These are phyloP conservation scores for Temnothorax nylanderi DNA, from an alignment of 1,140 invertebrate genomes.

Conservation along the genomic window DNA sequence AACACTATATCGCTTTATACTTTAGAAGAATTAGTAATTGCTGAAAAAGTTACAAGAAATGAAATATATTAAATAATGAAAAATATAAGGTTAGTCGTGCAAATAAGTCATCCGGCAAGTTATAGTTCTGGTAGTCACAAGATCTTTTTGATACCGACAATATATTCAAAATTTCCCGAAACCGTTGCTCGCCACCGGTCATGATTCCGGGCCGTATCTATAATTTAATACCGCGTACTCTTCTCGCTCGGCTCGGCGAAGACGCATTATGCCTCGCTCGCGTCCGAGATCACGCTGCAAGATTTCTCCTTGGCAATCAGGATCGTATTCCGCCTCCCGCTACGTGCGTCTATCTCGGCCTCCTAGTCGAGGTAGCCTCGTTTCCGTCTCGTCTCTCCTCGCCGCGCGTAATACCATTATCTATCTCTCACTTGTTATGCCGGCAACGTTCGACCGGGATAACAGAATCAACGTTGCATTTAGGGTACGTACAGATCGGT, in stretches of 20 bases:
- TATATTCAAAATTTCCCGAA: constrained; percentile 7
- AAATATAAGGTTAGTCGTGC: background rate
- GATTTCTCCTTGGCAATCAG: constrained; percentile 76
- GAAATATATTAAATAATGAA: background rate
- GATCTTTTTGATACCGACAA: background rate
- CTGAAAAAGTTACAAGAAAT: background rate
- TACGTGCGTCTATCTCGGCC: constrained; percentile 64
- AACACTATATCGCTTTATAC: background rate
- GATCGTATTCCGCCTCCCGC: constrained; percentile 74
- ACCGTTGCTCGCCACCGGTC: background rate
- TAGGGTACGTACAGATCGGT: constrained; percentile 58
- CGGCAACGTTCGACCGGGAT: constrained; percentile 53
- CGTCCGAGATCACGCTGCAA: constrained; percentile 68
- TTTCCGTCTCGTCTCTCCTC: constrained; percentile 69
- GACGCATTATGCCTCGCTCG: constrained; percentile 60
- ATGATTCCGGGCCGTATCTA: background rate
- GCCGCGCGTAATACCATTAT: constrained; percentile 68
- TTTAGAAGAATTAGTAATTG: background rate
- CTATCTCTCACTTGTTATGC: constrained; percentile 65
- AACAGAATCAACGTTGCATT: constrained; percentile 64
- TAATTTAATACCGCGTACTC: constrained; percentile 37
- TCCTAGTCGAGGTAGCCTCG: constrained; percentile 64
- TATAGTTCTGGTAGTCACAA: background rate
- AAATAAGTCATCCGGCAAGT: background rate
- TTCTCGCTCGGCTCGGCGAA: constrained; percentile 45